phyloP scores from a whole-genome alignment of 1,140 invertebrate genomes.

The Calephelis nemesis region DNA sequence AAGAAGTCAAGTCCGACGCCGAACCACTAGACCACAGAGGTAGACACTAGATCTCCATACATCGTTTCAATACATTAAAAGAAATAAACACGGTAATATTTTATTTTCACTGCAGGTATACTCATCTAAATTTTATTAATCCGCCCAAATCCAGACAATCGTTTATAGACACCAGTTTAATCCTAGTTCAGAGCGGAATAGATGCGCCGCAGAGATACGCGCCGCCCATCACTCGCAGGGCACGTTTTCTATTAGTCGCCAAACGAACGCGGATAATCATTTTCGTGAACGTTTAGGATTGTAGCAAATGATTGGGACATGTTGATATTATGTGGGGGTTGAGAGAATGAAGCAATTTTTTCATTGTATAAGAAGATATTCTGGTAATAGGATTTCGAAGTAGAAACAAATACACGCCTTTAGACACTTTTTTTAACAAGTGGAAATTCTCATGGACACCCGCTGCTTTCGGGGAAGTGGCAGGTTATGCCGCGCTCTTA shows the following conservation, averaged over 20 bases:
- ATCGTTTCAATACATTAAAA: no score
- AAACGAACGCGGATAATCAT: not conserved
- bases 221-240: conserved; percentile 5
- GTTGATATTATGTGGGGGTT: not conserved
- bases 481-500: no score
- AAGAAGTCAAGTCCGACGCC: no score
- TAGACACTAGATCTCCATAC: no score
- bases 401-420: no score
- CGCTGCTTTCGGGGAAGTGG: no score
- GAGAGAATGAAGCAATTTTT: not conserved
- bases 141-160: not conserved
- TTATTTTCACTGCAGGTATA: not conserved
- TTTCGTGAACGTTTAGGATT: not conserved
- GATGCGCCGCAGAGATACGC: conserved; percentile 2
- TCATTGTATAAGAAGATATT: no score
- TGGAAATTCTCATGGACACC: no score
- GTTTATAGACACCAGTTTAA: not conserved
- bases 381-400: no score
- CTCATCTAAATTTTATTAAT: not conserved
- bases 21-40: no score
- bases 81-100: no score
- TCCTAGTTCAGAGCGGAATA: not conserved
- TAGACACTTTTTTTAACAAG: no score
- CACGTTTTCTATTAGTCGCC: conserved; percentile 13
- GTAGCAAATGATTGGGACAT: not conserved